phyloP scores from a whole-genome alignment of 2,797 vertebrate species.

The Lithobates pipiens region DNA sequence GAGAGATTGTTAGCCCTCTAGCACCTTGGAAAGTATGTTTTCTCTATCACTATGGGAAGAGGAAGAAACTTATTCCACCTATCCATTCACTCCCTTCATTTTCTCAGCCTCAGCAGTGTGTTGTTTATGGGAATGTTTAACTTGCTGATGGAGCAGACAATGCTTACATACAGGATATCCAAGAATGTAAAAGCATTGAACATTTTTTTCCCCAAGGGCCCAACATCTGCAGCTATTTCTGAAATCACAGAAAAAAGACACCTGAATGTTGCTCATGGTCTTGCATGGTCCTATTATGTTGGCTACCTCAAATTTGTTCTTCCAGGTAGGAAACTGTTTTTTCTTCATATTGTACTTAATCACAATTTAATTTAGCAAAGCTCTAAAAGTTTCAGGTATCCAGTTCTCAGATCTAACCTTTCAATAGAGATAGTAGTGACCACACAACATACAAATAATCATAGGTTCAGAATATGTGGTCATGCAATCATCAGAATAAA shows the following conservation, averaged over 20 bases:
- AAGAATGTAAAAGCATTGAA: neutral
- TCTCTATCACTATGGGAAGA: neutral
- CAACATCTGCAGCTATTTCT: conserved; percentile 80
- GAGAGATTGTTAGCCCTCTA: too few relatives aligned
- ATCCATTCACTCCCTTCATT: neutral
- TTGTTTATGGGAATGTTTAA: neutral
- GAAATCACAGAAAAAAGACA: conserved; percentile 82
- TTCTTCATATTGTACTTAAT: too few relatives aligned
- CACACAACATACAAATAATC: too few relatives aligned
- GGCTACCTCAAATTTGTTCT: conserved; percentile 88
- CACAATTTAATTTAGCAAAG: too few relatives aligned
- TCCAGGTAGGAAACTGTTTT: conserved; percentile 75
- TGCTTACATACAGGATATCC: neutral
- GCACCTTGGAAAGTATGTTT: neutral
- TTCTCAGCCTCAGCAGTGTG: neutral
- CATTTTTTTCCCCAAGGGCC: conserved; percentile 68
- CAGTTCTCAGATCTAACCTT: too few relatives aligned
- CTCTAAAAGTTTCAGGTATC: too few relatives aligned
- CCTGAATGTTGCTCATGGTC: conserved; percentile 87
- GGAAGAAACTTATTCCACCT: neutral
- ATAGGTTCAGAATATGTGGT: too few relatives aligned
- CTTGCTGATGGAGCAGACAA: neutral
- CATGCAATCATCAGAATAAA: too few relatives aligned
- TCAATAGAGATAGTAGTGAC: too few relatives aligned
- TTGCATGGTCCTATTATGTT: conserved; percentile 91